Conservation (phyloP, 2,888 invertebrate genomes). For the Drosophila diplacantha region DNA sequence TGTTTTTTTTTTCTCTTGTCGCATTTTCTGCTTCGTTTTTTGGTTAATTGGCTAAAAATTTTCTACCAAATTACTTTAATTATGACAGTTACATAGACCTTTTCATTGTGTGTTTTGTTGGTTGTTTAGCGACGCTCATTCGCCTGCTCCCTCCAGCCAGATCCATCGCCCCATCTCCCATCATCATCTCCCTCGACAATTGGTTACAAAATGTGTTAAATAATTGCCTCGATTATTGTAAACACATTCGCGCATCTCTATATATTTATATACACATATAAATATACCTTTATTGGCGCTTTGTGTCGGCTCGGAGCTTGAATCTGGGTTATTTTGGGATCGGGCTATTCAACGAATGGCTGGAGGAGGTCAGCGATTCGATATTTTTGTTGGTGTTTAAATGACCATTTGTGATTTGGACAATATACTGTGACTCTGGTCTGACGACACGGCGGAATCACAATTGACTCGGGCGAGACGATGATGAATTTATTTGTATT, state of each 20-base stretch:
- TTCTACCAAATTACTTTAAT: slow-evolving; percentile 76
- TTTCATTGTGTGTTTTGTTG: slow-evolving; percentile 36
- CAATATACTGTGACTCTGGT: slow-evolving; percentile 4
- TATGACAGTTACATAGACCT: slow-evolving; percentile 69
- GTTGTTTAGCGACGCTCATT: slow-evolving; percentile 58
- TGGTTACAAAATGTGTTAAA: slow-evolving; percentile 63
- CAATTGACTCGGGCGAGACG: slow-evolving; percentile 4
- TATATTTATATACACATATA: not conserved
- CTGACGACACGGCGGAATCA: slow-evolving; percentile 9
- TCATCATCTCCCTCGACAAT: slow-evolving; percentile 22
- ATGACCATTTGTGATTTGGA: slow-evolving; percentile 27
- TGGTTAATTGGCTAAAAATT: slow-evolving; percentile 74
- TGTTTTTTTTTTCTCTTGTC: slow-evolving; percentile 40
- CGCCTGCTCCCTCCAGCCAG: slow-evolving; percentile 24
- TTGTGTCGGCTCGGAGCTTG: slow-evolving; percentile 10
- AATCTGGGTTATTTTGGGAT: slow-evolving; percentile 36
- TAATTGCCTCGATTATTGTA: slow-evolving; percentile 60
- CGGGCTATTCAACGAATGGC: slow-evolving; percentile 3
- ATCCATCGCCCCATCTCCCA: slow-evolving; percentile 17
- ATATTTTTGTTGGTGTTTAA: slow-evolving; percentile 20
- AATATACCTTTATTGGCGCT: slow-evolving; percentile 9
- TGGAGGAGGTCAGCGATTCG: slow-evolving; percentile 27
- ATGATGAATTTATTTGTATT: slow-evolving; percentile 1
- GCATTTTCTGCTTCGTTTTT: slow-evolving; percentile 71
- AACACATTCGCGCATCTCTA: slow-evolving; percentile 11